A percentile compares a stretch with the other conserved stretches of the same genome.
These are phyloP conservation scores for Neuroterus valhalla DNA, from an alignment of 1,140 invertebrate genomes.

Conservation along the genomic window DNA sequence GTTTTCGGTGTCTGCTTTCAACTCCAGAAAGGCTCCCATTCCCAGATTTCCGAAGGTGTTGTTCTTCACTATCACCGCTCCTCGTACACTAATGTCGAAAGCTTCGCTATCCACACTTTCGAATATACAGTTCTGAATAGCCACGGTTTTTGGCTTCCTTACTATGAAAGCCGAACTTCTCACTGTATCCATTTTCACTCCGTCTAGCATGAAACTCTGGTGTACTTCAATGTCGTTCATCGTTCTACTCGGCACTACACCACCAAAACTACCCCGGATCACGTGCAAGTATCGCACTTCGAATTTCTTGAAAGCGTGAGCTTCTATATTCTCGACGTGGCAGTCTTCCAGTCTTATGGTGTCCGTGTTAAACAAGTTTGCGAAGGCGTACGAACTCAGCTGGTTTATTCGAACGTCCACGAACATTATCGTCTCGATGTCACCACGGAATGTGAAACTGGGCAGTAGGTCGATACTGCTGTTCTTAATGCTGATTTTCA, in stretches of 20 bases:
- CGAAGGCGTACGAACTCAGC: conserved; percentile 83
- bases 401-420: conserved; percentile 78
- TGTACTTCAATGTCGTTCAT: conserved; percentile 84
- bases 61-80: conserved; percentile 80
- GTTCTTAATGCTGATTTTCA: conserved; percentile 67
- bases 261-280: conserved; percentile 76
- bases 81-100: conserved; percentile 79
- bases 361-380: conserved; percentile 78
- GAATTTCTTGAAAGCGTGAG: conserved; percentile 87
- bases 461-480: conserved; percentile 77
- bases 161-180: conserved; percentile 77
- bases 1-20: conserved; percentile 75
- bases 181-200: conserved; percentile 68
- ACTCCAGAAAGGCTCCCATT: conserved; percentile 78
- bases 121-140: conserved; percentile 79
- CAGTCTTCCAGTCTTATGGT: conserved; percentile 73
- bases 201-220: conserved; percentile 77
- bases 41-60: conserved; percentile 78
- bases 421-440: conserved; percentile 81
- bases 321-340: conserved; percentile 78
- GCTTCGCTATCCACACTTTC: conserved; percentile 79
- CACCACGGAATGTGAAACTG: conserved; percentile 82
- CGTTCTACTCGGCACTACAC: conserved; percentile 79
- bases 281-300: conserved; percentile 78
- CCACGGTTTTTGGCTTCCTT: conserved; percentile 76